These are phyloP conservation scores for Lycopodina hypogea DNA, from an alignment of 37 sponge, comb jelly and placozoan genomes.

Conservation along the genomic window DNA sequence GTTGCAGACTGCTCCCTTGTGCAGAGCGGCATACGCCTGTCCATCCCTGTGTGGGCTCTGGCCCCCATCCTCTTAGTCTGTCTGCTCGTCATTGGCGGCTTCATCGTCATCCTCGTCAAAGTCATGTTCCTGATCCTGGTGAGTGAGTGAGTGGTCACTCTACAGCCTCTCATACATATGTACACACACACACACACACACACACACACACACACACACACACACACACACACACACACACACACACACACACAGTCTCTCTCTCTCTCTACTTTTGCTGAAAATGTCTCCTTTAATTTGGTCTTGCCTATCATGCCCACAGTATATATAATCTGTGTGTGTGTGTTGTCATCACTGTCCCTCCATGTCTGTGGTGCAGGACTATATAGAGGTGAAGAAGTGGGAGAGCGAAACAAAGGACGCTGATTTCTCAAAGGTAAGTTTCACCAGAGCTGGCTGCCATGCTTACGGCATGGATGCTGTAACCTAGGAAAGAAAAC, in stretches of 20 bases:
- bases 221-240: background rate
- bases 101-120: slow-evolving; percentile 46
- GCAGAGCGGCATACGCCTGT: too few relatives aligned
- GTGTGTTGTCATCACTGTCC: background rate
- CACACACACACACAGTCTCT: too few relatives aligned
- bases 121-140: slow-evolving; percentile 58
- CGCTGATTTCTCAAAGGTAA: slow-evolving; percentile 65
- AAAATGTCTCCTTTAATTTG: too few relatives aligned
- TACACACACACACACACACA: background rate
- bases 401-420: slow-evolving; percentile 38
- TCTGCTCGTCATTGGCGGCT: slow-evolving; percentile 44
- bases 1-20: too few relatives aligned
- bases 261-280: too few relatives aligned
- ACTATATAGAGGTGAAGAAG: slow-evolving; percentile 42
- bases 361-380: slow-evolving; percentile 10
- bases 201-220: background rate
- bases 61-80: slow-evolving; percentile 30
- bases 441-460: background rate
- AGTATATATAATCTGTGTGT: background rate
- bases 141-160: slow-evolving; percentile 8
- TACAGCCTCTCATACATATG: background rate
- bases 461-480: too few relatives aligned
- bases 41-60: slow-evolving; percentile 38
- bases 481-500: too few relatives aligned
- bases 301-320: too few relatives aligned